Percentiles rank a stretch among this genome's conserved stretches.
phyloP scores from a whole-genome alignment of 2,797 vertebrate genomes.

The Spea hammondii region DNA sequence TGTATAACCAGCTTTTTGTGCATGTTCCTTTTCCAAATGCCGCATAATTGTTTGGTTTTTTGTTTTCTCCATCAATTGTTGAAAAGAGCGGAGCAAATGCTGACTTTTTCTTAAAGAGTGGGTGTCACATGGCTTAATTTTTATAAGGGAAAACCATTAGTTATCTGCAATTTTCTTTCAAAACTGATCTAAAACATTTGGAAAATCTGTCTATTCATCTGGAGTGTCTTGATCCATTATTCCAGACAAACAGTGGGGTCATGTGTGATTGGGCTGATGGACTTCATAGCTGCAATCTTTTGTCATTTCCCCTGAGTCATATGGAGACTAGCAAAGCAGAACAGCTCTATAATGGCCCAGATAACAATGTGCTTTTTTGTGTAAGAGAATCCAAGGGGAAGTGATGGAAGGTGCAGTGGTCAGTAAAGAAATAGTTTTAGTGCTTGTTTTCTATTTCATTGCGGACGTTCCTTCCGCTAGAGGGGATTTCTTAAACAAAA shows the following conservation, averaged over 20 bases:
- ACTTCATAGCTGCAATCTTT: slow-evolving; percentile 87
- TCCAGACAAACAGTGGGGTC: slow-evolving; percentile 79
- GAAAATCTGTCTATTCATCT: slow-evolving; percentile 97
- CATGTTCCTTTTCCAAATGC: slow-evolving; percentile 82
- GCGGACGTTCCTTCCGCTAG: slow-evolving; percentile 77
- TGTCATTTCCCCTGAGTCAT: slow-evolving; percentile 87
- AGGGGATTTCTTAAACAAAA: slow-evolving; percentile 88
- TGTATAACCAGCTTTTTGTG: slow-evolving; percentile 76
- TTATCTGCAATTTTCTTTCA: slow-evolving; percentile 77
- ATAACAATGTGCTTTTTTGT: slow-evolving; percentile 98
- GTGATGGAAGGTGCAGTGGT: slow-evolving; percentile 75
- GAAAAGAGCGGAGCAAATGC: slow-evolving; percentile 84
- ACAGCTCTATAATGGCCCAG: slow-evolving; percentile 85
- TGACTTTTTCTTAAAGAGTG: slow-evolving; percentile 81
- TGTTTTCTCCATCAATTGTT: slow-evolving; percentile 71
- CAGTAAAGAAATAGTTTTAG: slow-evolving; percentile 79
- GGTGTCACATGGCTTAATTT: slow-evolving; percentile 80
- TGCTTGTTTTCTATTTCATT: slow-evolving; percentile 77
- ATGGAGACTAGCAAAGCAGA: slow-evolving; percentile 77
- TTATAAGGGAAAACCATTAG: slow-evolving; percentile 91
- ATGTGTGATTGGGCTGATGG: slow-evolving; percentile 89
- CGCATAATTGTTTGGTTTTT: slow-evolving; percentile 86
- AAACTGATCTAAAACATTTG: slow-evolving; percentile 98
- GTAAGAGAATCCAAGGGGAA: slow-evolving; percentile 87
- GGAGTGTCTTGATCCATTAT: slow-evolving; percentile 76